Conservation (phyloP, 2,888 invertebrate genomes). For the Erebia epiphron region DNA sequence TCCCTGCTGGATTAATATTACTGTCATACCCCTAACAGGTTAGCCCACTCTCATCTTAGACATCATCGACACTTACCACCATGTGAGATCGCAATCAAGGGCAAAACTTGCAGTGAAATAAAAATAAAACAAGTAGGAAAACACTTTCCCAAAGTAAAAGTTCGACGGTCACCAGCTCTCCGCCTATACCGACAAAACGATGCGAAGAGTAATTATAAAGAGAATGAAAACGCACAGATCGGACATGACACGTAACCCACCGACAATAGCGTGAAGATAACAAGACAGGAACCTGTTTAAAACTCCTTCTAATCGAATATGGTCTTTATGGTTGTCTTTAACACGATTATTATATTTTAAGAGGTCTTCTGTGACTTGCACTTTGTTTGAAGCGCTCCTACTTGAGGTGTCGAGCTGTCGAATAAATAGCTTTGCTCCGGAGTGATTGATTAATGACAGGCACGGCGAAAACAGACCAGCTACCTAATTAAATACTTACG, state of each 20-base stretch:
- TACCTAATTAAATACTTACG: slow-evolving; percentile 75
- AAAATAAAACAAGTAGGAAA: background rate
- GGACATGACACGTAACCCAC: slow-evolving; percentile 62
- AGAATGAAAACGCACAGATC: slow-evolving; percentile 62
- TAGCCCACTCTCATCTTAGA: too few relatives aligned
- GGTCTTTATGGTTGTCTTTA: slow-evolving; percentile 80
- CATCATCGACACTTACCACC: too few relatives aligned
- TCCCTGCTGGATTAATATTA: too few relatives aligned
- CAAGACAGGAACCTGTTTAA: slow-evolving; percentile 78
- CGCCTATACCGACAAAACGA: slow-evolving; percentile 50
- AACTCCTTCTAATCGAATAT: slow-evolving; percentile 76
- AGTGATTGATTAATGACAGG: slow-evolving; percentile 80
- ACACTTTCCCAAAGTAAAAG: background rate
- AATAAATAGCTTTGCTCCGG: slow-evolving; percentile 66
- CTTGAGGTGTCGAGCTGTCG: slow-evolving; percentile 76
- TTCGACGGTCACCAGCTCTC: slow-evolving; percentile 20
- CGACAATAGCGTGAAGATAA: slow-evolving; percentile 70
- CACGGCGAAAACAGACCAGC: slow-evolving; percentile 72
- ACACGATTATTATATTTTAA: slow-evolving; percentile 83
- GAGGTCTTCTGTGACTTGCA: slow-evolving; percentile 79
- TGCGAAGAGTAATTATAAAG: slow-evolving; percentile 63
- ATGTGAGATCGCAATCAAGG: too few relatives aligned
- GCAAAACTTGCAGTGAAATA: too few relatives aligned
- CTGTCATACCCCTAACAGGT: too few relatives aligned
- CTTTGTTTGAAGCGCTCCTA: slow-evolving; percentile 57